These are phyloP conservation scores for Chinchilla lanigera DNA, from an alignment of 2,113 vertebrate species.

Conservation along the genomic window DNA sequence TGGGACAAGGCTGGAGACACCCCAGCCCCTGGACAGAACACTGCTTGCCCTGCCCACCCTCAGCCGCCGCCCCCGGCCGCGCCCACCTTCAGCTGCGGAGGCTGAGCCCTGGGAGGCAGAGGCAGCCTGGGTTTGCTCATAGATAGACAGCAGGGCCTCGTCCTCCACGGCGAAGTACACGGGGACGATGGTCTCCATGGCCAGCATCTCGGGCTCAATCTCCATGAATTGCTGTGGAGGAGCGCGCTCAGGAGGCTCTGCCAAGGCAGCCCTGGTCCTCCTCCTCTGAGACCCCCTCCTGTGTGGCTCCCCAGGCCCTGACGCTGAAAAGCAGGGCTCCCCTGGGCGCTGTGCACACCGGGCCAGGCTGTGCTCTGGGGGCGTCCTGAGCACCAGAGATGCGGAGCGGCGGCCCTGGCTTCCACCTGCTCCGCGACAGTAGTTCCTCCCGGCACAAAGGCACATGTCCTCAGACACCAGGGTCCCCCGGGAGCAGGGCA, in stretches of 20 bases:
- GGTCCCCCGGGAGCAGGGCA: neutral
- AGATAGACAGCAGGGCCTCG: slow-evolving; percentile 96
- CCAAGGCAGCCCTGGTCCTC: rapidly evolving
- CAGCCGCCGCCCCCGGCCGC: rapidly evolving
- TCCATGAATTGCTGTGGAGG: slow-evolving; percentile 97
- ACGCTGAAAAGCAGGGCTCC: neutral
- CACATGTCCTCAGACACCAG: neutral
- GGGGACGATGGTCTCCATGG: slow-evolving; percentile 96
- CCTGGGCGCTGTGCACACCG: rapidly evolving
- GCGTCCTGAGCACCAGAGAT: neutral
- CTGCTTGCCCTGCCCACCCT: neutral
- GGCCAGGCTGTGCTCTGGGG: neutral
- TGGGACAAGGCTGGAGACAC: neutral
- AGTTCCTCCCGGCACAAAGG: neutral
- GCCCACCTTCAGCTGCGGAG: slow-evolving; percentile 96
- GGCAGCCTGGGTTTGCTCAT: slow-evolving; percentile 94
- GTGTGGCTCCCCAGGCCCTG: neutral
- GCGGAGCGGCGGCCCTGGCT: neutral
- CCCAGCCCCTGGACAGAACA: neutral
- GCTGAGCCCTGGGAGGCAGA: slow-evolving; percentile 94
- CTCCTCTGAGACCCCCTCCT: neutral
- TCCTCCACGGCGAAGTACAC: slow-evolving; percentile 99
- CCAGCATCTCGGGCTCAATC: slow-evolving; percentile 97
- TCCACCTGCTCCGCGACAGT: neutral
- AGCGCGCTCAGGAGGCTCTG: rapidly evolving